phyloP scores from a whole-genome alignment of 2,797 vertebrate species.

The Agapornis canus region DNA sequence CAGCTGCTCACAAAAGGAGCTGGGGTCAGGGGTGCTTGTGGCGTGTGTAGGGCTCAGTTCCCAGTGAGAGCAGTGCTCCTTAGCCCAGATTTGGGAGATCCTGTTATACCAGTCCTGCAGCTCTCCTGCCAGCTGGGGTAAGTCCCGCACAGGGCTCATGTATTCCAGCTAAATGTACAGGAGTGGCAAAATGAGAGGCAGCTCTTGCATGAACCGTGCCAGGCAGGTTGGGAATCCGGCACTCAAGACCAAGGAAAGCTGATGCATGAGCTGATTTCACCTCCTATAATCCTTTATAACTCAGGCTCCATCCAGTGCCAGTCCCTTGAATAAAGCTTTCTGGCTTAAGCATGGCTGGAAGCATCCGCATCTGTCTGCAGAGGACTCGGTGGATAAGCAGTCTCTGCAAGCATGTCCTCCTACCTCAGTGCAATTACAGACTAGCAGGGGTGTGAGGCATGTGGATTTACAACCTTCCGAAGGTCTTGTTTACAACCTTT shows the following conservation, averaged over 20 bases:
- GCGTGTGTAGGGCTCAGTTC: neutral
- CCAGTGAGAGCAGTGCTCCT: neutral
- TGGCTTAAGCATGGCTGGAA: neutral
- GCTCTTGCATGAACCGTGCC: neutral
- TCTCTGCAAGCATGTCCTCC: neutral
- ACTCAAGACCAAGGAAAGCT: neutral
- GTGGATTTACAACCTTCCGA: conserved; percentile 43
- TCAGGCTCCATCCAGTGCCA: neutral
- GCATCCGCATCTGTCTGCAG: neutral
- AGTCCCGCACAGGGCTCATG: neutral
- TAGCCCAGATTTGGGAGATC: conserved; percentile 40
- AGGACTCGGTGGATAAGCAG: accelerated
- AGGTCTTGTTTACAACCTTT: conserved; percentile 29
- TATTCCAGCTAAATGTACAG: neutral
- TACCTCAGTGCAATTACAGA: neutral
- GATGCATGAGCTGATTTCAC: neutral
- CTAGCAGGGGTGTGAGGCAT: neutral
- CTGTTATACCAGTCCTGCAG: conserved; percentile 64
- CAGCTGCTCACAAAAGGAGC: accelerated
- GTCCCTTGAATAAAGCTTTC: neutral
- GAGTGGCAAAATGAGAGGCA: conserved; percentile 39
- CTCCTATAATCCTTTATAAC: neutral
- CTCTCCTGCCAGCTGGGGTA: conserved; percentile 11
- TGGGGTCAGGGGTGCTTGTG: neutral
- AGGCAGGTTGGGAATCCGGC: conserved; percentile 6